Evolutionary conservation across 2,888 invertebrate genomes (phyloP).

Genomic region (Cryptocephalus moraei): DNA sequence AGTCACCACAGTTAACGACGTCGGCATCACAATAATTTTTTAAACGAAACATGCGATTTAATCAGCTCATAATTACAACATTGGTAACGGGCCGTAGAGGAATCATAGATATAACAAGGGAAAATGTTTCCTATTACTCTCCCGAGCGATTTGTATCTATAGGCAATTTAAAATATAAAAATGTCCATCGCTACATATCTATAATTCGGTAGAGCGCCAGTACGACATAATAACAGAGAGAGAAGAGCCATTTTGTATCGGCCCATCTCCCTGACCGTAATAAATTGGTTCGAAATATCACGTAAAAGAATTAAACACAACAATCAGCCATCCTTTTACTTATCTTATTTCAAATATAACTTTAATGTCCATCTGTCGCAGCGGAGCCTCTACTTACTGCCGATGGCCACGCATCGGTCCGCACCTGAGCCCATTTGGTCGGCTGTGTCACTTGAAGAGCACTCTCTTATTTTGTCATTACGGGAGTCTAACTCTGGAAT

Average conservation of each 20-base stretch:
- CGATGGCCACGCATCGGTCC: neutral
- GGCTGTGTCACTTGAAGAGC: slow-evolving; percentile 30
- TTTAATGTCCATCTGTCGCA: slow-evolving; percentile 35
- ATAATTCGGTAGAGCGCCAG: slow-evolving; percentile 6
- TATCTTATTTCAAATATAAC: slow-evolving; percentile 39
- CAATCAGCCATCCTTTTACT: slow-evolving; percentile 40
- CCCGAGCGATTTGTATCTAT: slow-evolving; percentile 17
- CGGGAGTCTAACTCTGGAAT: slow-evolving; percentile 37
- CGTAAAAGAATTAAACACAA: slow-evolving; percentile 41
- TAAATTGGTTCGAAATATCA: slow-evolving; percentile 39
- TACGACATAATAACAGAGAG: slow-evolving; percentile 26
- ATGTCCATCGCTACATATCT: slow-evolving; percentile 12
- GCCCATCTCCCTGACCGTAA: slow-evolving; percentile 31
- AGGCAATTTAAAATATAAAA: slow-evolving; percentile 9
- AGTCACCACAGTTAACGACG: no score
- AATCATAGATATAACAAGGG: no score
- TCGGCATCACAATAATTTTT: no score
- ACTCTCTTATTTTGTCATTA: slow-evolving; percentile 41
- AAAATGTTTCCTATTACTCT: slow-evolving; percentile 10
- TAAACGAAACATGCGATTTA: no score
- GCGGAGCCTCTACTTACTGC: neutral
- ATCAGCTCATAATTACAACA: no score
- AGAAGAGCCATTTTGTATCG: slow-evolving; percentile 20
- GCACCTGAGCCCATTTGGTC: slow-evolving; percentile 11
- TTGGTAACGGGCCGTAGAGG: no score